Base-by-base conservation (phyloP, 2,888 invertebrate genomes). In the Muschampia plurimacula region DNA sequence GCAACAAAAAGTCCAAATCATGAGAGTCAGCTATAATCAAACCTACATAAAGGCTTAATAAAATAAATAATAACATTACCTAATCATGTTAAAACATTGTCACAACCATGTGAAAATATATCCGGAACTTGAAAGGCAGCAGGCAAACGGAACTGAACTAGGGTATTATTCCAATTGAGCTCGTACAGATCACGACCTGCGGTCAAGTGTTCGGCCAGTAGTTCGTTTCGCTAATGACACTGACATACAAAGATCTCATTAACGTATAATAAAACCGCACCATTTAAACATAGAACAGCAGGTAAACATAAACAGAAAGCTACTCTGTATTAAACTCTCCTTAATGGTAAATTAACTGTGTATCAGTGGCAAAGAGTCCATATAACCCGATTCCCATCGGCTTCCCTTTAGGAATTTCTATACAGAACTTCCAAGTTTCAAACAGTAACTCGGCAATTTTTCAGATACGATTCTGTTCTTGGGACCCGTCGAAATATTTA, bases 231-330 rank as follows among this genome's bases (percentile, higher is more conserved):
- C 52, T 55, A 55, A 55, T 22, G 52, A 55, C 15, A 55, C 22
- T 55, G 52, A 55, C 52, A 15, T 9, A 52, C 15, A 55, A 55
- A 55, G 15, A 55, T 55, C 15, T 55, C 15, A 22, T 55, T 22
- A 55, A 55, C 52, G 52, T 55, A 8, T 55, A 55, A 55, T 55
- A 55, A 55, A 55, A 55, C 52, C 49, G 10, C 22, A 39, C 63
- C 65, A 66, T 65, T 55, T 65, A 71, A 66, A 66, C 12, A 46
- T 60, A 32, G 67, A 57, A 46, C 13, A 12, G 46, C 2, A 46
- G 46, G 46, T 46, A 46, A 46, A 46, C 46, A 46, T 46, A 41
- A 9, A 9, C 41, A 41, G 9, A 41, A 41, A 9, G 41, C 41
- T 6, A 41, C 41, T 7, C 41, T 41, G 41, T 5, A 41, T 41